Evolutionary conservation across 2,113 vertebrate genomes (phyloP).

Genomic region (Callospermophilus lateralis): DNA sequence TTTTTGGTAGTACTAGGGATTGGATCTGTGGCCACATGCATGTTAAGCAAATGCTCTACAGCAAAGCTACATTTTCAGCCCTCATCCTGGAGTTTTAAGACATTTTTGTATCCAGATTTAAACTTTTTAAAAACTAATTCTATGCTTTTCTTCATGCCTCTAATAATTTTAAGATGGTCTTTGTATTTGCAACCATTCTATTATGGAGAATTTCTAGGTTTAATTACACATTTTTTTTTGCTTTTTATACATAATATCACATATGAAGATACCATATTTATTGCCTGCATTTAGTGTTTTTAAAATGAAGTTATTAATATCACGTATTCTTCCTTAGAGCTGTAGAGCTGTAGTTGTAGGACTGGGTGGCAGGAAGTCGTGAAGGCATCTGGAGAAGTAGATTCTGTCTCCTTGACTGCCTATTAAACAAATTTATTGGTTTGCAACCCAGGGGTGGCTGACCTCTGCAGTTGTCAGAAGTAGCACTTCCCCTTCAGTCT

Average conservation of each 20-base stretch:
- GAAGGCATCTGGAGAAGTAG: constrained; percentile 72
- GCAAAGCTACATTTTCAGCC: no score
- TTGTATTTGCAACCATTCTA: background rate
- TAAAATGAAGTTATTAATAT: constrained; percentile 1
- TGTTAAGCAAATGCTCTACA: no score
- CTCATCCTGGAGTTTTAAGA: background rate
- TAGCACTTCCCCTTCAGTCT: constrained; percentile 53
- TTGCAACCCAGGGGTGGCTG: constrained; percentile 73
- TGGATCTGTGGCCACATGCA: no score
- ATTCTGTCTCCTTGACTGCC: constrained; percentile 53
- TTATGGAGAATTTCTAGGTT: background rate
- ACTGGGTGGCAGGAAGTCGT: constrained; percentile 7
- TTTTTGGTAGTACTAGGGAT: no score
- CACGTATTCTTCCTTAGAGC: constrained; percentile 17
- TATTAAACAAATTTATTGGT: constrained; percentile 71
- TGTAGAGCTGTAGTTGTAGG: background rate
- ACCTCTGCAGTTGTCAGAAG: constrained; percentile 64
- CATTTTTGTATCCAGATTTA: background rate
- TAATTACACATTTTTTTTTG: background rate
- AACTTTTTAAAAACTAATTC: background rate
- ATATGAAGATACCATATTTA: background rate
- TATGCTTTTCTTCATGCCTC: background rate
- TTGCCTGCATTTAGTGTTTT: background rate
- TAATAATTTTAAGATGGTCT: background rate
- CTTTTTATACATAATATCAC: background rate